A percentile compares a stretch with the other conserved stretches of the same genome.
Evolutionary conservation across 2,888 invertebrate genomes (phyloP).

Genomic region (Meteorus cinctellus): DNA sequence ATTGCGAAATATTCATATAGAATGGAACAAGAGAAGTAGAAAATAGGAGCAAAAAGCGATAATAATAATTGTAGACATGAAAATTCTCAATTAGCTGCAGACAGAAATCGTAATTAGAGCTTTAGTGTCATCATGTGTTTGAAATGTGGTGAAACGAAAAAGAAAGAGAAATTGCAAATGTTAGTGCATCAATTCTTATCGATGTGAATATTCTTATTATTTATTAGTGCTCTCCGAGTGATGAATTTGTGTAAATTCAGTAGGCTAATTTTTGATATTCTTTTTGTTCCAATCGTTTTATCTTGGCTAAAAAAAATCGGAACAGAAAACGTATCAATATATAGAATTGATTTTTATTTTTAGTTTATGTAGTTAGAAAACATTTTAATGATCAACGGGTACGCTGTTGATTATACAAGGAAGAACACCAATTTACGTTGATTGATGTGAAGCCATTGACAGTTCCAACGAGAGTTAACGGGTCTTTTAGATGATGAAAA

Average conservation of each 20-base stretch:
- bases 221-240: conserved; percentile 24
- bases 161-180: background rate
- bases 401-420: conserved; percentile 70
- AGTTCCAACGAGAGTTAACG: conserved; percentile 37
- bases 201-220: conserved; percentile 38
- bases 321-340: conserved; percentile 40
- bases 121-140: background rate
- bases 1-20: conserved; percentile 18
- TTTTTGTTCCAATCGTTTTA: conserved; percentile 31
- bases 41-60: background rate
- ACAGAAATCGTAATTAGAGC: background rate
- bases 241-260: conserved; percentile 1
- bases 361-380: conserved; percentile 56
- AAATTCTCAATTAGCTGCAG: background rate
- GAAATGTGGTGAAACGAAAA: background rate
- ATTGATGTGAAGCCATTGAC: conserved; percentile 65
- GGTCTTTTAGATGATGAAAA: conserved; percentile 18
- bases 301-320: conserved; percentile 36
- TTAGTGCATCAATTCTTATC: background rate
- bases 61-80: background rate
- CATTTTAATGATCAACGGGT: conserved; percentile 69
- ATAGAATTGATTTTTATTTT: conserved; percentile 56
- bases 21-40: conserved; percentile 2
- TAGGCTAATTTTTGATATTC: background rate
- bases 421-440: conserved; percentile 73